phyloP scores from a whole-genome alignment of 2,888 invertebrate genomes.

The Xestia xanthographa region DNA sequence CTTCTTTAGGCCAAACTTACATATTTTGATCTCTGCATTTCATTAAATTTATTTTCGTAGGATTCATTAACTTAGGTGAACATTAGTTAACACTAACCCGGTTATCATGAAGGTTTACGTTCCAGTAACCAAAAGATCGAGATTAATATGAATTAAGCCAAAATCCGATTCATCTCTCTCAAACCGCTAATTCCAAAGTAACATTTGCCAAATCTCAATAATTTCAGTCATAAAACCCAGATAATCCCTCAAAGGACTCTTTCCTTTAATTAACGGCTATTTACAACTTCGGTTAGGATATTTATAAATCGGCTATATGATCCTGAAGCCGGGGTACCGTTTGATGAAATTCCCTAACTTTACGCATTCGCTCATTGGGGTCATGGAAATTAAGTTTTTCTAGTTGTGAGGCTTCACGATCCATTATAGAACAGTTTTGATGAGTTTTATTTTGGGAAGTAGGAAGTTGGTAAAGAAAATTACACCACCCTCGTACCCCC shows the following conservation, averaged over 20 bases:
- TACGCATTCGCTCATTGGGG: constrained; percentile 33
- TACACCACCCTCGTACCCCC: not conserved
- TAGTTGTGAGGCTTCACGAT: constrained; percentile 39
- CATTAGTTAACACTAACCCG: not conserved
- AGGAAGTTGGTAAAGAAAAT: not conserved
- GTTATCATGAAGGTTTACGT: not conserved
- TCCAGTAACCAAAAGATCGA: not conserved
- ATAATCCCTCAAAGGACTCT: constrained; percentile 23
- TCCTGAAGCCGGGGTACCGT: constrained; percentile 31
- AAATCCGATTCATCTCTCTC: constrained; percentile 5
- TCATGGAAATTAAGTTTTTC: constrained; percentile 47
- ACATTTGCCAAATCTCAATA: constrained; percentile 8
- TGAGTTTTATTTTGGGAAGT: not conserved
- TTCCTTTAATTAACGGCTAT: constrained; percentile 37
- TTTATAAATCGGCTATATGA: constrained; percentile 22
- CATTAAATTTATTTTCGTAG: not conserved
- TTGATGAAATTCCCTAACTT: constrained; percentile 37
- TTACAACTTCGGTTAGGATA: constrained; percentile 13
- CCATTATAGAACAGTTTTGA: not conserved
- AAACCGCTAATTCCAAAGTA: not conserved
- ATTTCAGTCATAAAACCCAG: constrained; percentile 9
- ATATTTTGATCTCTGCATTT: not conserved
- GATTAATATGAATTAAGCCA: not conserved
- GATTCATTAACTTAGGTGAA: not conserved
- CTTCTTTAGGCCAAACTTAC: not conserved